A percentile compares a stretch with the other conserved stretches of the same genome.
These are phyloP conservation scores for Heterocephalus glaber DNA, from an alignment of 2,113 vertebrate genomes.

Conservation along the genomic window DNA sequence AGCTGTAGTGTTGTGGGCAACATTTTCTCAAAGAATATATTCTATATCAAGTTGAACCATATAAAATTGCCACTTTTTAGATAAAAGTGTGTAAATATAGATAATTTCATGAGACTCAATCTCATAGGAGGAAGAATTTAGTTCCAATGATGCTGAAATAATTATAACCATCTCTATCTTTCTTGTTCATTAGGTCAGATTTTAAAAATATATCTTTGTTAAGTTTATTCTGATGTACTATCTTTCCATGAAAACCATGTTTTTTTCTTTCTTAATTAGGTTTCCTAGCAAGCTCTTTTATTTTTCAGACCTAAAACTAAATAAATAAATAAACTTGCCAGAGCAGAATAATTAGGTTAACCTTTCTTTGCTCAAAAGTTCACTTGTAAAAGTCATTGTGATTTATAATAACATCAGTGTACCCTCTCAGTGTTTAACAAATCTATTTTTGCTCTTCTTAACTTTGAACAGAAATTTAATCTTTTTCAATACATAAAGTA, in stretches of 20 bases:
- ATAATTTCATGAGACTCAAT: neutral
- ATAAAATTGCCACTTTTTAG: constrained; percentile 10
- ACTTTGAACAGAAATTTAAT: constrained; percentile 54
- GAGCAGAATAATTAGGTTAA: constrained; percentile 77
- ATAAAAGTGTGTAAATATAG: neutral
- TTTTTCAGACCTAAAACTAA: constrained; percentile 58
- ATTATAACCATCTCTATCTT: neutral
- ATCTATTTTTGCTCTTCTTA: constrained; percentile 57
- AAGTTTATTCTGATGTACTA: constrained; percentile 37
- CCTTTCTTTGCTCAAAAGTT: constrained; percentile 76
- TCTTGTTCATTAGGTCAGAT: neutral
- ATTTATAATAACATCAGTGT: constrained; percentile 72
- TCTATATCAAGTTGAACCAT: neutral
- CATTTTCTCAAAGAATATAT: neutral
- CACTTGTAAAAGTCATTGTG: constrained; percentile 74
- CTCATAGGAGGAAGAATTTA: neutral
- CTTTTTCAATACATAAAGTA: constrained; percentile 36
- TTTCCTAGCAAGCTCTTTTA: constrained; percentile 48
- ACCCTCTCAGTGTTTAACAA: constrained; percentile 58
- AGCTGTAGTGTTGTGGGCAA: neutral
- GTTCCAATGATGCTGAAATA: constrained; percentile 2
- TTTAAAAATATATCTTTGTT: constrained; percentile 47
- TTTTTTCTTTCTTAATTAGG: constrained; percentile 60
- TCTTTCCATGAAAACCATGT: constrained; percentile 38
- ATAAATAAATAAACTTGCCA: constrained; percentile 62